Base-by-base conservation (phyloP, 2,888 invertebrate species). In the Drosophila nigritarsus region DNA sequence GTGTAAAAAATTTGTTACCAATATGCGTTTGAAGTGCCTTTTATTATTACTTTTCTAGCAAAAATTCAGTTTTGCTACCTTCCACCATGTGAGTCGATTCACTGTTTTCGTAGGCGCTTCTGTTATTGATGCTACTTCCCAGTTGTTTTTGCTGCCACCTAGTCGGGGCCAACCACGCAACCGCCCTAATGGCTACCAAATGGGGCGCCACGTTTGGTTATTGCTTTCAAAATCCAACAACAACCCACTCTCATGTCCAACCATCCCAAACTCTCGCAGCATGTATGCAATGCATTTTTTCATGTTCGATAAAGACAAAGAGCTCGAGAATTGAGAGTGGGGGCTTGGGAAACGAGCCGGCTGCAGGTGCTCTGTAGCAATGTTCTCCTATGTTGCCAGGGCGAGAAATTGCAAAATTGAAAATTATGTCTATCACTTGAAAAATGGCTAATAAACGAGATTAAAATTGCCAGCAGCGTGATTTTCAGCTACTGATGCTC, bases 371-470 rank as follows among this genome's bases (percentile, higher is more conserved):
- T 29, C 40, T 5, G 11, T 48, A 30, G 36, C 50, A 45, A 51
- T 34, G 30, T 18, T 32, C 60, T 40, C 20, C 24, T 45, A 38
- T 66, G 50, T 24, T 42, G 38, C 56, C 32, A 20, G 62, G 60
- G 72, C 71, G 85, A 87, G 87, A 85, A 84, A 89, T 87, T 80
- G 89, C 70, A 85, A 85, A 89, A 85, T 87, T 85, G 88, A 89
- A 89, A 85, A 85, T 85, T 80, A 87, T 87, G 85, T 85, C 80
- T 75, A 89, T 78, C 86, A 80, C 80, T 89, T 87, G 89, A 85
- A 87, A 89, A 87, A 85, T 89, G 75, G 86, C 86, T 89, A 85
- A 87, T 89, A 85, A 85, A 85, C 88, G 85, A 85, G 90, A 89
- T 89, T 85, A 85, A 85, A 85, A 89, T 89, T 82, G 88, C 78